Conservation (phyloP, 2,113 vertebrate genomes). For the Carettochelys insculpta region DNA sequence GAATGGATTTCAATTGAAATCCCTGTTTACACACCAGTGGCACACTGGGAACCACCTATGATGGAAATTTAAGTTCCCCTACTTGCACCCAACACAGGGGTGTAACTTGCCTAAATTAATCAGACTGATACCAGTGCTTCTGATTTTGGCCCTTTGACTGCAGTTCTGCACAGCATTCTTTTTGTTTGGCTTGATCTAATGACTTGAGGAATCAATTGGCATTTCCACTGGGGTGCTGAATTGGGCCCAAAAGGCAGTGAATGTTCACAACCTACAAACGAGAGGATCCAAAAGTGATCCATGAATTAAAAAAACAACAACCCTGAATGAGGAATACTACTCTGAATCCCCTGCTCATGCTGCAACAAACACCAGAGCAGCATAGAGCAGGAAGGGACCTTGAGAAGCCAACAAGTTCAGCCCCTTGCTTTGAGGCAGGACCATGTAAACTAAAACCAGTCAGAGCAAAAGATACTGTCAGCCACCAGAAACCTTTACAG, state of each 20-base stretch:
- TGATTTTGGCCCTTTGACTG: neutral
- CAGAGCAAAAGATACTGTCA: neutral
- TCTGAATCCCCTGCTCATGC: neutral
- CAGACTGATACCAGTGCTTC: rapidly evolving
- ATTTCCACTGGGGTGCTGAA: neutral
- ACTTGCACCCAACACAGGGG: rapidly evolving
- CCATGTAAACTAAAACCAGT: neutral
- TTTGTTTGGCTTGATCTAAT: neutral
- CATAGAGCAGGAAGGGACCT: neutral
- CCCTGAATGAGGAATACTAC: neutral
- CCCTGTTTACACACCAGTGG: rapidly evolving
- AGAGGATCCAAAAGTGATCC: neutral
- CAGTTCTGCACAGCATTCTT: neutral
- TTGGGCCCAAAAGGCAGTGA: neutral
- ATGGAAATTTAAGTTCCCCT: neutral
- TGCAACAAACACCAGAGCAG: neutral
- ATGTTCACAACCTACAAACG: neutral
- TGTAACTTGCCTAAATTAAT: rapidly evolving
- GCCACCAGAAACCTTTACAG: neutral
- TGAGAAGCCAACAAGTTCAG: neutral
- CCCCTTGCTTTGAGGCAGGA: neutral
- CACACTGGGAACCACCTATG: rapidly evolving
- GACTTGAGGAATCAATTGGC: neutral
- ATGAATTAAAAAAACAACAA: neutral
- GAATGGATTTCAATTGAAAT: neutral